Percentiles rank a stretch among this genome's conserved stretches.
Conservation (phyloP, 1,140 invertebrate species). For the Drosophila busckii region DNA sequence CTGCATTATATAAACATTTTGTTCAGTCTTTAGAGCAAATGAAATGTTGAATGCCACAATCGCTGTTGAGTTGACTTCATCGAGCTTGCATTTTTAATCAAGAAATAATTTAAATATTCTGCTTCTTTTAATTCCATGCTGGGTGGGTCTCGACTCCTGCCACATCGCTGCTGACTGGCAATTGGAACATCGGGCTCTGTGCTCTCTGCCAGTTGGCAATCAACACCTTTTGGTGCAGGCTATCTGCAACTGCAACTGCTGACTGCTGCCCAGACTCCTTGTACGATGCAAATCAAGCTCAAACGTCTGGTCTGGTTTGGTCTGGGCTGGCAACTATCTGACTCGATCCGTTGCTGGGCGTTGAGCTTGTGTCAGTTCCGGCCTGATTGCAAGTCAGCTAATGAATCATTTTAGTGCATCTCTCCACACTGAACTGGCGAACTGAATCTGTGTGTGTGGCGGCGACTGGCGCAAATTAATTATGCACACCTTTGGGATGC, state of each 20-base stretch:
- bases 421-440: not conserved
- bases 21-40: no score
- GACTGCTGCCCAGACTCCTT: conserved; percentile 47
- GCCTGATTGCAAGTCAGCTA: conserved; percentile 64
- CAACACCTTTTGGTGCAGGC: conserved; percentile 52
- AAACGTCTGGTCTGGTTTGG: conserved; percentile 5
- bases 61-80: no score
- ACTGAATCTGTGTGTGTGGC: conserved; percentile 25
- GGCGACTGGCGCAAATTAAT: conserved; percentile 62
- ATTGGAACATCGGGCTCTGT: conserved; percentile 1
- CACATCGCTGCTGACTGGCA: conserved; percentile 1
- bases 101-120: conserved; percentile 75
- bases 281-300: conserved; percentile 69
- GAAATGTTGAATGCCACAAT: no score
- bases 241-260: conserved; percentile 7
- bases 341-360: conserved; percentile 16
- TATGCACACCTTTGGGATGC: conserved; percentile 65
- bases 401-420: conserved; percentile 64
- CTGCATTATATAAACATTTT: no score
- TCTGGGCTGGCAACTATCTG: conserved; percentile 30
- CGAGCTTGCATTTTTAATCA: conserved; percentile 61
- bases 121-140: conserved; percentile 72
- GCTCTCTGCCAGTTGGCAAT: conserved; percentile 52
- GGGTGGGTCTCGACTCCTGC: not conserved
- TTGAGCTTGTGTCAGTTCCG: conserved; percentile 61